Evolutionary conservation across 2,888 invertebrate species (phyloP), one percentile per base, ranked within the genome.

Genomic region (Melieria picta): DNA sequence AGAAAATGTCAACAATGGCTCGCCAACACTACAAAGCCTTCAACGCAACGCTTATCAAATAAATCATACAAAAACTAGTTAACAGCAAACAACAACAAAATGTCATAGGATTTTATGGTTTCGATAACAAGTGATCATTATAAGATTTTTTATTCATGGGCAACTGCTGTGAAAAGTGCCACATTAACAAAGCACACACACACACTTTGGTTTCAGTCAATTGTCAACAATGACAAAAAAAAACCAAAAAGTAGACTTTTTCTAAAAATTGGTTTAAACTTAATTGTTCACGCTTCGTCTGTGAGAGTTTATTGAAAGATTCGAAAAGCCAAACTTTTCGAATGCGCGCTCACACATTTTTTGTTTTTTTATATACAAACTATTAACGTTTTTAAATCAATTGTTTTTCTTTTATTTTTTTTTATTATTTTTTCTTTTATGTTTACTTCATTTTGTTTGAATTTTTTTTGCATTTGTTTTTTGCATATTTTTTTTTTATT

Each of bases 101-200:
- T n/a, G 52, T 52, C 9, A 1, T 13, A 6, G n/a, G 11, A n/a
- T 52, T n/a, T 52, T 52, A 52, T 52, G 11, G 6, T 58, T 58
- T 58, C 30, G 42, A 30, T 58, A 58, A 42, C 58, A 13, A 58
- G 42, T 58, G 10, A 3, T n/a, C 11, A 50, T 50, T 50, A 57
- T n/a, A 57, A 16, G 58, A 58, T 16, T 58, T 58, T 58, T 30
- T 30, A 30, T 30, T 58, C 7, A 58, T 7, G 7, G 7, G 1
- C 7, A 58, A 58, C 58, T 7, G 58, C 42, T 58, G 16, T 58
- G 58, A 58, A 58, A 58, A 58, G 10, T 58, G 6, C 4, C 16
- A 6, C 16, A 30, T 13, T 52, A n/a, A 13, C 52, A 52, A 52
- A 52, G 11, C 52, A 52, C 30, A 30, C 30, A 30, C 2, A 30